These are phyloP conservation scores for Urechis unicinctus DNA, from an alignment of 2,888 invertebrate species.

Conservation along the genomic window DNA sequence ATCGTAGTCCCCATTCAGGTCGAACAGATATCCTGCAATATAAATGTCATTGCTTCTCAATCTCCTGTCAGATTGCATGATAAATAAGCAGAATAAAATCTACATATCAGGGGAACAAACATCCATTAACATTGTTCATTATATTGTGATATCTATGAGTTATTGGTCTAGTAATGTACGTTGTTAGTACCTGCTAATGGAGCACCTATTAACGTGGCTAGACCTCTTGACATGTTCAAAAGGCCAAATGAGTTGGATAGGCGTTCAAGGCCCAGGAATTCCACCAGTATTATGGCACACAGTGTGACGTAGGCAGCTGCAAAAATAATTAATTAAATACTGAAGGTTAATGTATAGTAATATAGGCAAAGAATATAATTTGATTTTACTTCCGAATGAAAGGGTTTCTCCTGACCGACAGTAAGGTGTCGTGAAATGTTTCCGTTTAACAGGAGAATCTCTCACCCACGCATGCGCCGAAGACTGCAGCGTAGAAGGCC, in stretches of 20 bases:
- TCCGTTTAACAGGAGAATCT: constrained; percentile 29
- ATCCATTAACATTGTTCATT: too few species aligned
- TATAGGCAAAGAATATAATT: too few species aligned
- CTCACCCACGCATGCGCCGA: constrained; percentile 86
- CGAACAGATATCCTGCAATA: constrained; percentile 82
- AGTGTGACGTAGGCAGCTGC: constrained; percentile 90
- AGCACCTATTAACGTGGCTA: constrained; percentile 54
- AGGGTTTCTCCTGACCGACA: too few species aligned
- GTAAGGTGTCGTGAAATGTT: too few species aligned
- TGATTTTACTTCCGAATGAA: neutral
- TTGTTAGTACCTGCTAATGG: constrained; percentile 52
- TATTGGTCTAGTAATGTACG: neutral
- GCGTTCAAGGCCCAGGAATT: constrained; percentile 53
- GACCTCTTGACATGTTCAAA: constrained; percentile 52
- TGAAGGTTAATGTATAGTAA: neutral
- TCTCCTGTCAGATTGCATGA: too few species aligned
- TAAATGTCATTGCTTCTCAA: constrained; percentile 59
- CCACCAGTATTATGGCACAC: constrained; percentile 58
- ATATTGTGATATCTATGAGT: too few species aligned
- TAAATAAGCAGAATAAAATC: too few species aligned
- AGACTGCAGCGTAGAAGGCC: constrained; percentile 72
- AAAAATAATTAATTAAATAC: constrained; percentile 37
- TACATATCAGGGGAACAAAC: too few species aligned
- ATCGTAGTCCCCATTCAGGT: constrained; percentile 76
- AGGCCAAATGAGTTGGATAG: constrained; percentile 55